These are phyloP conservation scores for Oryzias javanicus DNA, from an alignment of 2,113 vertebrate genomes.

Conservation along the genomic window DNA sequence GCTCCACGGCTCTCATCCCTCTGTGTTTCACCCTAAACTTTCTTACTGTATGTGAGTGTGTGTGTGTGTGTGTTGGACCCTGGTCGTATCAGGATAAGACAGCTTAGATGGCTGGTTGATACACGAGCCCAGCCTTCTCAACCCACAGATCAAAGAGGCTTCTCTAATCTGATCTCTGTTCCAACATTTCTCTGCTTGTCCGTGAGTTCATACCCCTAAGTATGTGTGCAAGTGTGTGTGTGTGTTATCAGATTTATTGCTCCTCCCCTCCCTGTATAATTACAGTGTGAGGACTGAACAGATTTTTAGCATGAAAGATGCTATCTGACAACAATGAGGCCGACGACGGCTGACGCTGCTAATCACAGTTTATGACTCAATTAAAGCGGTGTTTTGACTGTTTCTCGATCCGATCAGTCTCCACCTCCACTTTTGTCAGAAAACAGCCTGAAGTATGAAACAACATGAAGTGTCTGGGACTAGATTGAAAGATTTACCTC, in stretches of 20 bases:
- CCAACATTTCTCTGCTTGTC: constrained; percentile 57
- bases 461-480: not conserved
- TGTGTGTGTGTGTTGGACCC: constrained; percentile 24
- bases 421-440: constrained; percentile 10
- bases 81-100: constrained; percentile 66
- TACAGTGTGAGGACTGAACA: constrained; percentile 43
- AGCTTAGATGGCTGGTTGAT: constrained; percentile 75
- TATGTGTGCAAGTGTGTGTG: constrained; percentile 23
- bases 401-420: constrained; percentile 9
- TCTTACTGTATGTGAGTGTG: constrained; percentile 28
- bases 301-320: constrained; percentile 47
- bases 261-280: constrained; percentile 50
- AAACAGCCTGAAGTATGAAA: not conserved
- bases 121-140: constrained; percentile 71
- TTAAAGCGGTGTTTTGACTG: constrained; percentile 40
- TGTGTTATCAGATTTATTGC: constrained; percentile 46
- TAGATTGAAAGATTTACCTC: not conserved
- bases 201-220: constrained; percentile 57
- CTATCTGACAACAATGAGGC: constrained; percentile 57
- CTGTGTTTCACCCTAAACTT: constrained; percentile 39
- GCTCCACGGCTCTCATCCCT: constrained; percentile 12
- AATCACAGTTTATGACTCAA: constrained; percentile 45
- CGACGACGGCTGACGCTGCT: constrained; percentile 60
- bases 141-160: constrained; percentile 69
- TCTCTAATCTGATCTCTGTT: constrained; percentile 75